Evolutionary conservation across 2,888 invertebrate species (phyloP).

Genomic region (Hemithea aestivaria): DNA sequence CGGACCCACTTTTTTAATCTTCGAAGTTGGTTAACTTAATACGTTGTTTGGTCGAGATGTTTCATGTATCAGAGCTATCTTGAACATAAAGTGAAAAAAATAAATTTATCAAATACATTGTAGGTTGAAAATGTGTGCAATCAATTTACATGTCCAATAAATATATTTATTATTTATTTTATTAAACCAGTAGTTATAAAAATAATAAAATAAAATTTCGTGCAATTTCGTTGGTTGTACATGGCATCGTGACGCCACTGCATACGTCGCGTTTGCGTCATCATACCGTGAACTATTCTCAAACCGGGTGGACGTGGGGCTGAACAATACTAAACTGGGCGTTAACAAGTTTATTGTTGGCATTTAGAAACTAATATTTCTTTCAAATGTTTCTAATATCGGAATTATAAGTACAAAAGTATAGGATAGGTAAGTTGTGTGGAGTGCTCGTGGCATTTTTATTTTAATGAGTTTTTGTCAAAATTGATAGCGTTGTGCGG

Average conservation of each 20-base stretch:
- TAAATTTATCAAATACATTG: no score
- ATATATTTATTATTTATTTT: background rate
- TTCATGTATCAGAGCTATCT: no score
- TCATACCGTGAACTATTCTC: slow-evolving; percentile 64
- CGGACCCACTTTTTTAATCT: no score
- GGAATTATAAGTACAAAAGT: slow-evolving; percentile 73
- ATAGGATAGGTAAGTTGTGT: slow-evolving; percentile 64
- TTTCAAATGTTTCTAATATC: slow-evolving; percentile 72
- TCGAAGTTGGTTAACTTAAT: no score
- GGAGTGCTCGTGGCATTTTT: background rate
- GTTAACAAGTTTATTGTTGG: slow-evolving; percentile 43
- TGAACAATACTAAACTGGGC: no score
- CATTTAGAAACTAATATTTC: slow-evolving; percentile 36
- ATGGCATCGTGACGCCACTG: slow-evolving; percentile 61
- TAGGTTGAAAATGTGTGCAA: slow-evolving; percentile 23
- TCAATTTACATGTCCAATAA: background rate
- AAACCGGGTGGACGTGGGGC: slow-evolving; percentile 67
- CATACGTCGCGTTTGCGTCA: slow-evolving; percentile 67
- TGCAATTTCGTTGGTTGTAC: slow-evolving; percentile 39
- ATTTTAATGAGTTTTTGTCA: background rate
- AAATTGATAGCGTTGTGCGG: background rate
- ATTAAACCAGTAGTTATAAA: no score
- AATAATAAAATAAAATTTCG: slow-evolving; percentile 32
- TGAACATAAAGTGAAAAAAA: no score
- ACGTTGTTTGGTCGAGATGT: no score